phyloP scores from a whole-genome alignment of 2,888 invertebrate species.

The Cheilosia variabilis region DNA sequence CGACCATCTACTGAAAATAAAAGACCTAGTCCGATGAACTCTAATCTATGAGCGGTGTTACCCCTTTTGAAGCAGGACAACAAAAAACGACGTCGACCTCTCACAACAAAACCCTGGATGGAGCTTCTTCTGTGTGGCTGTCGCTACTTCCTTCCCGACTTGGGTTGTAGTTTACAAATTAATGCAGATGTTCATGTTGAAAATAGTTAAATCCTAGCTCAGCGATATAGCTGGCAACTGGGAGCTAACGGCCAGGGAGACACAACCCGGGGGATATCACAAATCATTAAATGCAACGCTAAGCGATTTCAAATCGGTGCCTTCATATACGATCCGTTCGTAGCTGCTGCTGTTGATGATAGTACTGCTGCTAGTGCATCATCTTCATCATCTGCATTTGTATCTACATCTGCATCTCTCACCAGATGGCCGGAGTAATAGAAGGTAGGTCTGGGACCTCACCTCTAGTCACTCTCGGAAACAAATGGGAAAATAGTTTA shows the following conservation, averaged over 20 bases:
- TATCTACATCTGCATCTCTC: slow-evolving; percentile 71
- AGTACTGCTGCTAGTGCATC: slow-evolving; percentile 27
- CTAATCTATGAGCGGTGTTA: slow-evolving; percentile 50
- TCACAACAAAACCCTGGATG: slow-evolving; percentile 25
- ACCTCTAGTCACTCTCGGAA: slow-evolving; percentile 47
- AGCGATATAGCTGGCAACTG: slow-evolving; percentile 36
- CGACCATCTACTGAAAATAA: not conserved
- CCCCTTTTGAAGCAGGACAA: slow-evolving; percentile 23
- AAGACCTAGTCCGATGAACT: slow-evolving; percentile 65
- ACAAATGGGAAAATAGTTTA: slow-evolving; percentile 75
- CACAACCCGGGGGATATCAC: slow-evolving; percentile 67
- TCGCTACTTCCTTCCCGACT: slow-evolving; percentile 47
- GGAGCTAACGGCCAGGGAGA: slow-evolving; percentile 32
- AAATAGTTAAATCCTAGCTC: slow-evolving; percentile 53
- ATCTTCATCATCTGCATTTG: slow-evolving; percentile 53
- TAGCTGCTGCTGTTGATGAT: slow-evolving; percentile 26
- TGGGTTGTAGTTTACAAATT: slow-evolving; percentile 64
- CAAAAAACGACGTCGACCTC: slow-evolving; percentile 42
- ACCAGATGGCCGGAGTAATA: slow-evolving; percentile 60
- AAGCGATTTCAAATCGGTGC: slow-evolving; percentile 72
- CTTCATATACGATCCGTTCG: slow-evolving; percentile 23
- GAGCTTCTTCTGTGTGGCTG: slow-evolving; percentile 7
- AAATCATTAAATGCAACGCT: slow-evolving; percentile 72
- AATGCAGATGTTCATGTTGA: slow-evolving; percentile 74
- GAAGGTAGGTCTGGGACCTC: slow-evolving; percentile 54